Evolutionary conservation across 1,140 invertebrate species (phyloP), one percentile per base, ranked within the genome.

Genomic region (Cydia amplana): DNA sequence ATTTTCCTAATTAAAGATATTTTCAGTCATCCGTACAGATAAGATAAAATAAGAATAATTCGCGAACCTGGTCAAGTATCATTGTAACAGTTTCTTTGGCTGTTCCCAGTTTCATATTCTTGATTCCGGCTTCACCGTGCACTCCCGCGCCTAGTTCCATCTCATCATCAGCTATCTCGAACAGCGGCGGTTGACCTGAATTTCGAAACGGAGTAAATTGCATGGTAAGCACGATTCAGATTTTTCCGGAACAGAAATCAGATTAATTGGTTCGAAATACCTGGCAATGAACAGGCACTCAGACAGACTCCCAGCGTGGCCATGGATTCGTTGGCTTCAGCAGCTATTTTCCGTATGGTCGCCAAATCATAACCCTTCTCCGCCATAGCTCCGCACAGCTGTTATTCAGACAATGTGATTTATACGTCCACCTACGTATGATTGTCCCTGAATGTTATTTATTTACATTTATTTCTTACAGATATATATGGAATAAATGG

Each of bases 81-180:
- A 94, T 76, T 7, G 79, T 40, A 0, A 95, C 93, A 12, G 93
- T 87, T 80, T 94, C 89, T 72, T 91, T 91, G 1, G 93, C 94
- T 3, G 88, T 92, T 49, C 87, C 90, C 80, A 96, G 93, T 86
- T 96, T 95, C 25, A 95, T 92, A 83, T 95, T 95, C 77, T 94
- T 93, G 14, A 96, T 95, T 23, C 97, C 97, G n/a, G 96, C 95
- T 92, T 98, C 97, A 0, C 97, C 97, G 87, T 98, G 97, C 70
- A 98, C 94, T 72, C 97, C 97, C 25, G 97, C 94, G 1, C 97
- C 97, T 9, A 98, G 91, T 92, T 98, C 97, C 88, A 98, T 95
- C 87, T 97, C 95, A 83, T 96, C 95, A 1, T 90, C 73, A 9
- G 91, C 91, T 36, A 98, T 89, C 20, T 95, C 93, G 82, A 97